Evolutionary conservation across 2,888 invertebrate genomes (phyloP), one percentile per base, ranked within the genome.

Genomic region (Endomychus coccineus): DNA sequence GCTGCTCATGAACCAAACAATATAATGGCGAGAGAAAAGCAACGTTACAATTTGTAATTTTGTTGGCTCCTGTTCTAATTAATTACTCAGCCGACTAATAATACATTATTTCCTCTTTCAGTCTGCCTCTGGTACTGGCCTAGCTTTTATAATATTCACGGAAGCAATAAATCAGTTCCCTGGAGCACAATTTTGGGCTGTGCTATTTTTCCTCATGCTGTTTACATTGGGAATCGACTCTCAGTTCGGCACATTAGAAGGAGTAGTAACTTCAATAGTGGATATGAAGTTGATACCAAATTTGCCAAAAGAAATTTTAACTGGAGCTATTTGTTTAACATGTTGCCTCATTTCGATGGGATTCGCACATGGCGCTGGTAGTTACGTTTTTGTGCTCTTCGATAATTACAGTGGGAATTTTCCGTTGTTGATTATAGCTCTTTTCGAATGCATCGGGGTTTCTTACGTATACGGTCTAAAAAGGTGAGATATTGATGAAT

Each of bases 161-260:
- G 94, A 96, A 67, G 96, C 96, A 4, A 95, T 96, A 59, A 91
- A 94, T 69, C 94, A 95, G 69, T 95, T 96, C 66, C 94, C 95
- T 0, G 89, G 91, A 1, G 89, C 94, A 0, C 94, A 92, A 53
- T 80, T 96, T 59, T 96, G 96, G 96, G 88, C 94, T 3, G 78
- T 95, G 9, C 74, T 96, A 7, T 96, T 96, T 71, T 96, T 96
- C 68, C 73, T 95, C 33, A 96, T 96, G 96, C 76, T 96, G 19
- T 89, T 96, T 62, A 94, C 94, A 0, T 71, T 96, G 39, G 96
- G 96, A 4, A 91, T 96, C 44, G 96, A 95, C 64, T 95, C 94
- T 1, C 95, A 95, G 62, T 95, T 96, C 59, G 94, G 94, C 0
- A 95, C 94, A 0, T 67, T 96, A 12, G 95, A 96, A 64, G 95